Evolutionary conservation across 2,888 invertebrate genomes (phyloP).

Genomic region (Junonia oenone): DNA sequence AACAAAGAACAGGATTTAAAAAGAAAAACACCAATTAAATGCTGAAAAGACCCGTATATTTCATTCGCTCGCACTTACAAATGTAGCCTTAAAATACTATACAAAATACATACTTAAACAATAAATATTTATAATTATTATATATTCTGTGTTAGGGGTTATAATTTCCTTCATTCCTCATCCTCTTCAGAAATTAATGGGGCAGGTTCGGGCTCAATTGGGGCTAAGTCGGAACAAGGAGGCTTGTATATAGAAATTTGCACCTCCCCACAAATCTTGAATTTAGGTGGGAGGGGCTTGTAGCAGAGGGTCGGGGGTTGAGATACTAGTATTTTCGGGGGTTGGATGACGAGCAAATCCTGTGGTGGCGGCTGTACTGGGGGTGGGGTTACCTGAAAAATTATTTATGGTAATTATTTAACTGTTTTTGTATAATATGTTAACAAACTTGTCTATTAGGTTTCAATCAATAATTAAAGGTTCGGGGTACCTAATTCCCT

Average conservation of each 20-base stretch:
- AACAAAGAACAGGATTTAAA: too few species aligned
- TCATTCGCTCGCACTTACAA: constrained; percentile 50
- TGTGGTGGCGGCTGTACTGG: constrained; percentile 46
- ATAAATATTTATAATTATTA: neutral
- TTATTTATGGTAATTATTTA: neutral
- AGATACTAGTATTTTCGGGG: constrained; percentile 53
- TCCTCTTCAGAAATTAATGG: too few species aligned
- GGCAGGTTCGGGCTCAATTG: too few species aligned
- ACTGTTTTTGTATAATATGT: neutral
- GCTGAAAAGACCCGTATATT: constrained; percentile 49
- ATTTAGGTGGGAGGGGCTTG: constrained; percentile 46
- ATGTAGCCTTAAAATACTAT: constrained; percentile 38
- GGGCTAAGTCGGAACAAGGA: constrained; percentile 14
- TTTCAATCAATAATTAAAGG: too few species aligned
- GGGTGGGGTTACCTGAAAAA: constrained; percentile 49
- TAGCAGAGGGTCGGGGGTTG: constrained; percentile 55
- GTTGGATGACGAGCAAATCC: constrained; percentile 42
- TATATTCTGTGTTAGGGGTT: neutral
- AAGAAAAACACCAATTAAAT: constrained; percentile 29
- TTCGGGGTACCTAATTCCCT: too few species aligned
- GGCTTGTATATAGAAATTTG: constrained; percentile 29
- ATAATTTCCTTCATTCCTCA: too few species aligned
- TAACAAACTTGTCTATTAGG: too few species aligned
- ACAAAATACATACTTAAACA: constrained; percentile 5
- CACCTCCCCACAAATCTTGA: constrained; percentile 47